These are phyloP conservation scores for Phymanthus crucifer DNA, from an alignment of 92 coral and sea anemone species.

Conservation along the genomic window DNA sequence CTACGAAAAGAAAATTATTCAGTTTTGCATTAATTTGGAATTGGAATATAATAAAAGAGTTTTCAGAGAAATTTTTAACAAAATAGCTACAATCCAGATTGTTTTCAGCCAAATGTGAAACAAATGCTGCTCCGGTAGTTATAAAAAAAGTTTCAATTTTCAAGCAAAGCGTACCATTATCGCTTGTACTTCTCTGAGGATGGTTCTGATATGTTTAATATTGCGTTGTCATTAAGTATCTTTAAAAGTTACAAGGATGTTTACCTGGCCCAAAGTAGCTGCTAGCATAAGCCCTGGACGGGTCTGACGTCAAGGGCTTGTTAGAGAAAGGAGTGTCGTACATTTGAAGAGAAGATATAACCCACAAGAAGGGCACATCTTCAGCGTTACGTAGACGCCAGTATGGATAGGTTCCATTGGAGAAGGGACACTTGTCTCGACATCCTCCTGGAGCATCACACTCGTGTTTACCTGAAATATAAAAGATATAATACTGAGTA, in stretches of 20 bases:
- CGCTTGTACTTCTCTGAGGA: background rate
- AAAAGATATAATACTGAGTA: background rate
- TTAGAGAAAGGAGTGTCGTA: conserved; percentile 82
- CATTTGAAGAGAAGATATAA: conserved; percentile 77
- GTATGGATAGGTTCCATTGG: conserved; percentile 89
- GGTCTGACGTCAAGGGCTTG: conserved; percentile 70
- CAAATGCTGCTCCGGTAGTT: too few relatives aligned
- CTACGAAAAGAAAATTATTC: too few relatives aligned
- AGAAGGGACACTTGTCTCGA: conserved; percentile 86
- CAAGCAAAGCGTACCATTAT: background rate
- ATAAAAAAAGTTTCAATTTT: too few relatives aligned
- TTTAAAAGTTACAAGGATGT: background rate
- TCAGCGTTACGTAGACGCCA: conserved; percentile 97
- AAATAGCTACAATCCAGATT: too few relatives aligned
- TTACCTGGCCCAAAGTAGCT: conserved; percentile 98
- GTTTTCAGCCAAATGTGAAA: too few relatives aligned
- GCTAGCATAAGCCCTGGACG: conserved; percentile 84
- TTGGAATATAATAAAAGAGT: too few relatives aligned
- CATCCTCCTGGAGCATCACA: conserved; percentile 96
- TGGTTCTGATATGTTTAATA: too few relatives aligned
- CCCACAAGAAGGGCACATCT: conserved; percentile 89
- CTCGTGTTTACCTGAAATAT: conserved; percentile 74
- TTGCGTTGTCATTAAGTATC: background rate
- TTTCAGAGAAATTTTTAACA: too few relatives aligned
- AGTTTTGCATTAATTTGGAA: too few relatives aligned